These are phyloP conservation scores for Dicerorhinus sumatrensis DNA, from an alignment of 2,113 vertebrate genomes.

Conservation along the genomic window DNA sequence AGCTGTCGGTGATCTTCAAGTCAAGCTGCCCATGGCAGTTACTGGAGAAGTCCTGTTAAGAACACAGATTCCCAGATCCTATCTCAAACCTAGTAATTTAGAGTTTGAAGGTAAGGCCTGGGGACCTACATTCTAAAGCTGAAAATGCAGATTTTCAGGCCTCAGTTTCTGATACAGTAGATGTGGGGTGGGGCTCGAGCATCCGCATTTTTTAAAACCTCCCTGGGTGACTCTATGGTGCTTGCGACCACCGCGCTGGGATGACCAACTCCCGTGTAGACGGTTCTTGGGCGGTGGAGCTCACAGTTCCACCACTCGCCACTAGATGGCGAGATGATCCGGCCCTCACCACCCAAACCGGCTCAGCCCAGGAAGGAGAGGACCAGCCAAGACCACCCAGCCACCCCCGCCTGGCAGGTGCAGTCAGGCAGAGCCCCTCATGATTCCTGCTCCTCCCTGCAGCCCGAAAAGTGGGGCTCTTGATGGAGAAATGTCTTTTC, in stretches of 20 bases:
- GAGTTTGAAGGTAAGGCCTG: neutral
- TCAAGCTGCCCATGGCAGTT: neutral
- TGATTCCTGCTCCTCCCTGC: neutral
- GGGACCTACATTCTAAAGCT: neutral
- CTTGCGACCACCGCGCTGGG: neutral
- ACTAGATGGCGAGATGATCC: conserved; percentile 25
- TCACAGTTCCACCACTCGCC: neutral
- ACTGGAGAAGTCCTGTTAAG: neutral
- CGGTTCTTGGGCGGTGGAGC: fast-evolving
- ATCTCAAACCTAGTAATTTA: neutral
- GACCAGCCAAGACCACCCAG: neutral
- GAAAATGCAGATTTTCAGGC: neutral
- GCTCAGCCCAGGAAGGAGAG: neutral
- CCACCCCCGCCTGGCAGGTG: fast-evolving
- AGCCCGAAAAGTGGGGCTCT: neutral
- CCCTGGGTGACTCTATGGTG: neutral
- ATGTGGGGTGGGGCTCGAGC: neutral
- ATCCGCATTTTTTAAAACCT: neutral
- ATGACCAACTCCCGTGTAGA: fast-evolving
- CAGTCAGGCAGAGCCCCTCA: neutral
- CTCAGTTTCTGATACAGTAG: neutral
- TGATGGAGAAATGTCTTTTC: neutral
- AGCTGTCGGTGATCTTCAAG: neutral
- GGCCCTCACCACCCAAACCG: neutral
- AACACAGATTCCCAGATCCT: neutral